These are phyloP conservation scores for Melinaea menophilus DNA, from an alignment of 2,888 invertebrate species.

Conservation along the genomic window DNA sequence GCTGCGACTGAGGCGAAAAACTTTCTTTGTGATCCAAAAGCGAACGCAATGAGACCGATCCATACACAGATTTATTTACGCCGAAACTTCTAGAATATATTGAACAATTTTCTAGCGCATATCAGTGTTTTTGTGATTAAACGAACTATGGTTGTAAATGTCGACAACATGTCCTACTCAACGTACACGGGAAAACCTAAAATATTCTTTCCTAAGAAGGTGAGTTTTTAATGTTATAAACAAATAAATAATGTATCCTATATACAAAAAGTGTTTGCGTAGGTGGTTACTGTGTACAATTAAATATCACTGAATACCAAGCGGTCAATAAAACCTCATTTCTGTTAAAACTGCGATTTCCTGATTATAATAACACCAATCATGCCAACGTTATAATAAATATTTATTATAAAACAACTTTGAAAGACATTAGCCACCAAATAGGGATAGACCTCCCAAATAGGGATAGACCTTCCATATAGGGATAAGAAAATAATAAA, in stretches of 20 bases:
- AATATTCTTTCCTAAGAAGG: constrained; percentile 75
- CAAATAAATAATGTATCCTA: constrained; percentile 20
- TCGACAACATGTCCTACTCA: constrained; percentile 75
- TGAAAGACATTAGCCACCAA: constrained; percentile 27
- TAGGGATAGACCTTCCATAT: constrained; percentile 30
- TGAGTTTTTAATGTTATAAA: constrained; percentile 41
- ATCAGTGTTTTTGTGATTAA: constrained; percentile 53
- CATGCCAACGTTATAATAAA: constrained; percentile 11
- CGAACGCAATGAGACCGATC: constrained; percentile 43
- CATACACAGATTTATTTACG: constrained; percentile 42
- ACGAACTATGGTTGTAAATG: constrained; percentile 74
- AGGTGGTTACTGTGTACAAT: constrained; percentile 25
- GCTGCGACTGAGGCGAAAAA: constrained; percentile 66
- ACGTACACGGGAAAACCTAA: constrained; percentile 75
- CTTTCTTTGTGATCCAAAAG: constrained; percentile 55
- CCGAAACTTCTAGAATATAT: constrained; percentile 68
- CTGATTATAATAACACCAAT: constrained; percentile 8
- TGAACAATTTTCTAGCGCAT: constrained; percentile 52
- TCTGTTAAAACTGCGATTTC: constrained; percentile 10
- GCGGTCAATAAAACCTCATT: constrained; percentile 15
- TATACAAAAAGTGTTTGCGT: constrained; percentile 27
- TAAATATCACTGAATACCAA: constrained; percentile 22
- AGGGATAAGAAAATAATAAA: constrained; percentile 24
- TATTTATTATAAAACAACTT: constrained; percentile 11
- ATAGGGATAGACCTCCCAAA: constrained; percentile 32